Percentiles rank a stretch among this genome's conserved stretches.
phyloP scores from a whole-genome alignment of 2,888 invertebrate species.

The Halictus quadricinctus region DNA sequence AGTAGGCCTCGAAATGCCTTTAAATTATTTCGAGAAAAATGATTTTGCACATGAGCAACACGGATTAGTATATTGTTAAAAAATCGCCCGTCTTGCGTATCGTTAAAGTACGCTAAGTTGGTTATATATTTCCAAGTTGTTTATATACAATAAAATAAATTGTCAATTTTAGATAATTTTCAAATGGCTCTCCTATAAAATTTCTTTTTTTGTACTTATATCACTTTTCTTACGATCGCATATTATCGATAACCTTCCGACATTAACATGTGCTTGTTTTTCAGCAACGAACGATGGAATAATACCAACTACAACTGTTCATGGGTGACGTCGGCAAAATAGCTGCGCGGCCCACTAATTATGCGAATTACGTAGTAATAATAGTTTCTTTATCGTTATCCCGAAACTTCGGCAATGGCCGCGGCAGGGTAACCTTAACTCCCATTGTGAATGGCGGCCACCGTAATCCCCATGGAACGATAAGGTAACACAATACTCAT shows the following conservation, averaged over 20 bases:
- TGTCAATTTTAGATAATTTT: no score
- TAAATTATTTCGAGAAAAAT: no score
- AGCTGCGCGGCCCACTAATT: not conserved
- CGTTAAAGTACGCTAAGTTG: no score
- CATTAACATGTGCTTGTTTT: not conserved
- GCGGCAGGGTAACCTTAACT: not conserved
- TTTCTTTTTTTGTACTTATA: no score
- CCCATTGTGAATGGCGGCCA: not conserved
- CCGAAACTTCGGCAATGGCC: not conserved
- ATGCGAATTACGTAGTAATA: not conserved
- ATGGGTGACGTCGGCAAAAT: not conserved
- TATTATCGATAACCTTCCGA: not conserved
- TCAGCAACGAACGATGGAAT: not conserved
- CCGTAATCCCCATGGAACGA: constrained; percentile 27
- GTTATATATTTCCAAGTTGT: no score
- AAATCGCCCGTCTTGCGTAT: no score
- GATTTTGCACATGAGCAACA: no score
- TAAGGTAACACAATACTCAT: constrained; percentile 17
- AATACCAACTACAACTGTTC: not conserved
- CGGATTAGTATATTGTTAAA: no score
- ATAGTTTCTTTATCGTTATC: not conserved
- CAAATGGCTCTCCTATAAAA: no score
- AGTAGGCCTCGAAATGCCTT: no score
- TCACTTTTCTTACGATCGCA: no score
- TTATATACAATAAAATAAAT: no score